These are phyloP conservation scores for roundworm (Caenorhabditis elegans) DNA, from an alignment of 1,140 invertebrate species.

Conservation along the genomic window WBcel235 BX284603.4:6331501-6332000, in stretches of 20 bases:
- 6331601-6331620: too few relatives aligned
- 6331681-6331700: neutral
- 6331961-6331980: neutral
- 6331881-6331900: neutral
- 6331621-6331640: too few relatives aligned
- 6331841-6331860: conserved; percentile 29
- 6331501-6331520: too few relatives aligned
- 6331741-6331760: neutral
- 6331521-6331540: neutral
- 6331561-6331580: neutral
- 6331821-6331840: conserved; percentile 32
- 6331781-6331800: neutral
- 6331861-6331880: conserved; percentile 21
- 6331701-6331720: neutral
- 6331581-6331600: too few relatives aligned
- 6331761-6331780: neutral
- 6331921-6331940: conserved; percentile 21
- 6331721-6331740: neutral
- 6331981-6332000: neutral
- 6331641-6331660: neutral
- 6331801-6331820: conserved; percentile 27
- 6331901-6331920: neutral
- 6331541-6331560: neutral
- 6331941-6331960: conserved; percentile 28
- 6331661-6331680: neutral